Evolutionary conservation across 2,797 vertebrate genomes (phyloP).

Genomic region (Mionectes olivaceus): DNA sequence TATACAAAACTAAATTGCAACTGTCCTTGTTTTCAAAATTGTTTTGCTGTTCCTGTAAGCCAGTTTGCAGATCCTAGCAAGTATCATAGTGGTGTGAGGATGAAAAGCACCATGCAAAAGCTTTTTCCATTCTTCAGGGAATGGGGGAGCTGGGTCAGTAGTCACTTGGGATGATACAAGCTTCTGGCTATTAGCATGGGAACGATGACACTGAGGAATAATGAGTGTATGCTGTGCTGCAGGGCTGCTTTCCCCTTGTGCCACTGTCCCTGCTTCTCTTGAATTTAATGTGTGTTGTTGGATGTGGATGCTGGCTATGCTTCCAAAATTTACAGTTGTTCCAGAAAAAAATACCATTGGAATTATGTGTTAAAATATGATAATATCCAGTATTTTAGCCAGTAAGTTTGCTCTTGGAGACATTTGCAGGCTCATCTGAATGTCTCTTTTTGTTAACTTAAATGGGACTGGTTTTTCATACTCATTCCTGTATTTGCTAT

Average conservation of each 20-base stretch:
- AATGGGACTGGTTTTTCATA: background rate
- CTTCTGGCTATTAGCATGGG: background rate
- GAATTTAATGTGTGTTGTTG: background rate
- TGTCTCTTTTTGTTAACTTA: background rate
- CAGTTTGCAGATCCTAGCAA: background rate
- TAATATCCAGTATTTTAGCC: background rate
- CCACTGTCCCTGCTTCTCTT: background rate
- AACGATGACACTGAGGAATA: background rate
- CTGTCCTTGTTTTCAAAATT: background rate
- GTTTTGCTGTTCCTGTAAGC: background rate
- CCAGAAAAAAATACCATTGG: background rate
- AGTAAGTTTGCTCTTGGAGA: background rate
- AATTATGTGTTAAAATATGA: background rate
- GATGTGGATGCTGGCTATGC: background rate
- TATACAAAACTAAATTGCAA: background rate
- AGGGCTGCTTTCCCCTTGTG: constrained; percentile 20
- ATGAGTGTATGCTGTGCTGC: background rate
- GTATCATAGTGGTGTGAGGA: background rate
- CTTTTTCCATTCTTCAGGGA: background rate
- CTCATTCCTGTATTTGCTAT: background rate
- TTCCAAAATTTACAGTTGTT: background rate
- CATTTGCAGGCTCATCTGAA: background rate
- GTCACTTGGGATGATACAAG: background rate
- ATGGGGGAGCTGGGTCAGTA: background rate
- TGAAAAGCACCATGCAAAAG: background rate